A percentile compares a stretch with the other conserved stretches of the same genome.
phyloP scores from a whole-genome alignment of 1,140 invertebrate genomes.

The Apolygus lucorum region DNA sequence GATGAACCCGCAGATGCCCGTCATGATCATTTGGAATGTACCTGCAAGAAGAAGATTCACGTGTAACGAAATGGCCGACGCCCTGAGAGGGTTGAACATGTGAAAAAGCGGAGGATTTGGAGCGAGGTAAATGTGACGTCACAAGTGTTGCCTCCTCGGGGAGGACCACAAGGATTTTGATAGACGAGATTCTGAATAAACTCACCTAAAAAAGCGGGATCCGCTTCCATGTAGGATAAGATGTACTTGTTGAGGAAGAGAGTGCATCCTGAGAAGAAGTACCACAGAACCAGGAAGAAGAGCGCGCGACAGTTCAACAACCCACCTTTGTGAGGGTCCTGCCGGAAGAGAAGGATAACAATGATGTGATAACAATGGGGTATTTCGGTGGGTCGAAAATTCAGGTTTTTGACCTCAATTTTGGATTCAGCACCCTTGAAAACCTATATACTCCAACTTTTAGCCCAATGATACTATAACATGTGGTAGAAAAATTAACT shows the following conservation, averaged over 20 bases:
- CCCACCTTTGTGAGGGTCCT: conserved; percentile 39
- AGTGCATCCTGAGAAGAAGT: conserved; percentile 68
- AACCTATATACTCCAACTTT: no score
- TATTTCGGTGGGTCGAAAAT: no score
- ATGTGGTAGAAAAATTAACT: no score
- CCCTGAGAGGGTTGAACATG: no score
- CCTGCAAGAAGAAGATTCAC: no score
- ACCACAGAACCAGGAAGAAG: conserved; percentile 63
- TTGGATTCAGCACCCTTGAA: no score
- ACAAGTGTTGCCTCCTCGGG: no score
- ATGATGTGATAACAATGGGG: no score
- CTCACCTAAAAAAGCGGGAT: conserved; percentile 68
- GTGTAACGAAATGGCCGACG: no score
- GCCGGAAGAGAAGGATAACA: no score
- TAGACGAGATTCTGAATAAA: conserved; percentile 22
- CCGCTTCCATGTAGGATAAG: conserved; percentile 63
- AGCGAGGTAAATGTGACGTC: neutral
- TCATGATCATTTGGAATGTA: conserved; percentile 69
- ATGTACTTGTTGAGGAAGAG: conserved; percentile 80
- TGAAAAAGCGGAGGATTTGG: neutral
- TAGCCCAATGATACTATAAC: no score
- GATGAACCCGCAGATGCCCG: conserved; percentile 62
- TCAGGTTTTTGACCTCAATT: no score
- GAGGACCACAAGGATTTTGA: neutral
- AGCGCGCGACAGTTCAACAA: conserved; percentile 55